Percentiles rank a stretch among this genome's conserved stretches.
phyloP scores from a whole-genome alignment of 37 sponge, comb jelly and placozoan genomes.

The Tethya wilhelma region DNA sequence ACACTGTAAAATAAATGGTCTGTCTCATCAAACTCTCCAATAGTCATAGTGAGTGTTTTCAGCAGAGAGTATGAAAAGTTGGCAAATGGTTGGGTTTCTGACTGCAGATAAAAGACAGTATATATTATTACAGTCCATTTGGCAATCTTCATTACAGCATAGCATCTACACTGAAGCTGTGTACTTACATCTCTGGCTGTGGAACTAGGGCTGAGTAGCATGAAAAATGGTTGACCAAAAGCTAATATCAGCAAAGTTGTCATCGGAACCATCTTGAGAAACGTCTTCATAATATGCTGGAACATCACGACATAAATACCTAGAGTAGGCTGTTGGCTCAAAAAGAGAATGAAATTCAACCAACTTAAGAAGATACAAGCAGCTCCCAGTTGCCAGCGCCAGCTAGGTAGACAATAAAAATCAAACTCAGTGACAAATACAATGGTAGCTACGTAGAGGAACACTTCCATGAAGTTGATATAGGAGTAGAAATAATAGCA shows the following conservation, averaged over 20 bases:
- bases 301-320: slow-evolving; percentile 26
- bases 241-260: slow-evolving; percentile 2
- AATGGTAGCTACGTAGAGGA: slow-evolving; percentile 7
- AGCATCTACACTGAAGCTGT: too few species aligned
- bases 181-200: too few species aligned
- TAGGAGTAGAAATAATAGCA: not conserved
- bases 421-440: slow-evolving; percentile 10
- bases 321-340: not conserved
- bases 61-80: slow-evolving; percentile 4
- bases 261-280: slow-evolving; percentile 8
- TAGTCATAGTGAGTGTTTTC: slow-evolving; percentile 23
- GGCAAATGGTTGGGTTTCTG: not conserved
- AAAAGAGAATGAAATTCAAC: slow-evolving; percentile 19
- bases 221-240: slow-evolving; percentile 18
- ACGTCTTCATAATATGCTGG: slow-evolving; percentile 6
- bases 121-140: not conserved
- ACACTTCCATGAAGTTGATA: slow-evolving; percentile 8
- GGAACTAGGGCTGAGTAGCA: slow-evolving; percentile 12
- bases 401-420: not conserved
- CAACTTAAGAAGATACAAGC: slow-evolving; percentile 11
- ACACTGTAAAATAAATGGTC: not conserved
- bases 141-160: too few species aligned
- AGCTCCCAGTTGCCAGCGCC: slow-evolving; percentile 26
- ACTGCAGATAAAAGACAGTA: not conserved
- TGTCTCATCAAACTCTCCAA: slow-evolving; percentile 24